Evolutionary conservation across 2,113 vertebrate species (phyloP).

Genomic region (Salvator merianae): DNA sequence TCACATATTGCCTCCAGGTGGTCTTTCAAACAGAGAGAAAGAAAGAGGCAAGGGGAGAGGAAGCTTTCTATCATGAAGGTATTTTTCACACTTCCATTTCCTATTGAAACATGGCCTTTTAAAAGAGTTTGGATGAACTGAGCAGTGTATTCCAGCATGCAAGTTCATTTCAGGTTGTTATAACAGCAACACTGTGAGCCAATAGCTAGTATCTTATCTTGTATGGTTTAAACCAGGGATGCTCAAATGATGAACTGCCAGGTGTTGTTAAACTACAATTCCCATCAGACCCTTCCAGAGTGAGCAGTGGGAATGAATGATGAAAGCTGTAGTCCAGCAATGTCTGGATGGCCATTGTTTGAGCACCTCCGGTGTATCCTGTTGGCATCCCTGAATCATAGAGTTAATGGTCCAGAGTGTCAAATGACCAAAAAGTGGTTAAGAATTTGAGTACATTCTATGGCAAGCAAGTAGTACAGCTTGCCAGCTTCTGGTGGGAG

Average conservation of each 20-base stretch:
- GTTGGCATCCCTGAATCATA: neutral
- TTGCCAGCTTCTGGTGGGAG: neutral
- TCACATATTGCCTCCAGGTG: neutral
- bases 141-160: neutral
- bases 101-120: neutral
- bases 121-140: neutral
- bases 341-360: neutral
- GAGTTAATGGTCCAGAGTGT: neutral
- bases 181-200: neutral
- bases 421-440: neutral
- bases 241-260: too few relatives aligned
- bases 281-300: too few relatives aligned
- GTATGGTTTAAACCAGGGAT: neutral
- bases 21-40: neutral
- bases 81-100: neutral
- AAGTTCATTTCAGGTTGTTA: neutral
- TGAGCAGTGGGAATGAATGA: too few relatives aligned
- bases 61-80: neutral
- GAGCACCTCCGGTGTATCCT: neutral
- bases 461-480: neutral
- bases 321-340: too few relatives aligned
- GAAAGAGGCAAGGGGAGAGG: too few relatives aligned
- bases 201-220: too few relatives aligned
- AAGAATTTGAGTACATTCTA: neutral
- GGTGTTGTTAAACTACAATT: too few relatives aligned